Conservation (phyloP, 2,888 invertebrate genomes). For the Drosophila rubida region DNA sequence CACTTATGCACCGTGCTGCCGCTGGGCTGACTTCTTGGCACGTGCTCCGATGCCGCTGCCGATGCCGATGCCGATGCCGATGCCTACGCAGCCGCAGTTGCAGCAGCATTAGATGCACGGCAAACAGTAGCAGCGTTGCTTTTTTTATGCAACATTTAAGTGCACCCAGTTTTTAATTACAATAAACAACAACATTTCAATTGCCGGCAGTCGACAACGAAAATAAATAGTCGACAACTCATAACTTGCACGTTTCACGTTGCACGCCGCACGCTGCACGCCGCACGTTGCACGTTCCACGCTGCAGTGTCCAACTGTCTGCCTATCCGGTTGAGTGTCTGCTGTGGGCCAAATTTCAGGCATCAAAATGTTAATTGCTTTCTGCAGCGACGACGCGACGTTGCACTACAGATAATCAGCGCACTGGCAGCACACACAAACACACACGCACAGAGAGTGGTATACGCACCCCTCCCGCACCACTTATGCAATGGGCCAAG, state of each 20-base stretch:
- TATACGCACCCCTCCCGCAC: not conserved
- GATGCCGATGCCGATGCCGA: too few relatives aligned
- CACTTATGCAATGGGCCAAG: conserved; percentile 43
- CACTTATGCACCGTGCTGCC: conserved; percentile 53
- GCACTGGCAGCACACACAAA: conserved; percentile 12
- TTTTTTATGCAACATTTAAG: conserved; percentile 77
- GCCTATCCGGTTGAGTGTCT: conserved; percentile 10
- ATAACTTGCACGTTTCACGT: conserved; percentile 41
- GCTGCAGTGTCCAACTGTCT: conserved; percentile 9
- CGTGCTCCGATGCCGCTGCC: conserved; percentile 74
- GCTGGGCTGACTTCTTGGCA: conserved; percentile 63
- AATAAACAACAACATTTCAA: conserved; percentile 69
- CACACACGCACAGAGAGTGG: not conserved
- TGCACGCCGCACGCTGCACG: conserved; percentile 11
- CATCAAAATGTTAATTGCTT: conserved; percentile 77
- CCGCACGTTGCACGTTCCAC: conserved; percentile 18
- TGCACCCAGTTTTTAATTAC: conserved; percentile 71
- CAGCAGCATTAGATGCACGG: conserved; percentile 9
- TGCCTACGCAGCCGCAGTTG: conserved; percentile 51
- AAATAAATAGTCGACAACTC: conserved; percentile 51
- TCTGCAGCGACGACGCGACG: conserved; percentile 27
- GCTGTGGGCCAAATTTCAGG: conserved; percentile 58
- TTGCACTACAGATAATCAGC: conserved; percentile 45
- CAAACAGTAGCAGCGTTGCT: conserved; percentile 32
- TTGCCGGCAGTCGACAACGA: conserved; percentile 44